These are phyloP conservation scores for Maccullochella peelii DNA, from an alignment of 2,113 vertebrate genomes.

Conservation along the genomic window DNA sequence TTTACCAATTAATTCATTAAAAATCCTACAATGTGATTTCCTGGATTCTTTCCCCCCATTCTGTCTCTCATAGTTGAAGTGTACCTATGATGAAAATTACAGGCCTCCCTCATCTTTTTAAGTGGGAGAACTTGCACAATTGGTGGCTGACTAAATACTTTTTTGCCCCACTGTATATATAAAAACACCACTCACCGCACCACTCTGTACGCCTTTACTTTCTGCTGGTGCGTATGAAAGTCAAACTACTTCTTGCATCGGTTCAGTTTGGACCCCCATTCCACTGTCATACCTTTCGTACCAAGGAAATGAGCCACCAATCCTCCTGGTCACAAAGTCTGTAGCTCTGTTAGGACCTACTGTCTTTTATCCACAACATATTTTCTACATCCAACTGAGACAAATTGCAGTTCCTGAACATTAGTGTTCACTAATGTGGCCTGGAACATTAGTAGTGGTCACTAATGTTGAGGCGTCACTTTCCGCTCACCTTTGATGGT, in stretches of 20 bases:
- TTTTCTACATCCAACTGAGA: neutral
- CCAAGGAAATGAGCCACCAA: neutral
- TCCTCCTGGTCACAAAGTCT: neutral
- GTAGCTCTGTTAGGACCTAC: neutral
- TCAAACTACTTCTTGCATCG: neutral
- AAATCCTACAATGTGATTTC: no score
- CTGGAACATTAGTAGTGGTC: neutral
- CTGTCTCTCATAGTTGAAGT: no score
- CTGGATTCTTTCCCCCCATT: no score
- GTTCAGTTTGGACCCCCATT: neutral
- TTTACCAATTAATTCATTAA: no score
- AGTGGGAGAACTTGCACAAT: no score
- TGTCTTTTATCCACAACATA: neutral
- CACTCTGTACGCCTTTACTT: neutral
- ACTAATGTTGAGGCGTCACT: neutral
- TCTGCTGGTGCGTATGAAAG: neutral
- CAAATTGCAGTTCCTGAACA: neutral
- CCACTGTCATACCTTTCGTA: neutral
- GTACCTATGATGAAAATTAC: no score
- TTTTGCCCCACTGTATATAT: no score
- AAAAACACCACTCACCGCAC: neutral
- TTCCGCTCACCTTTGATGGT: neutral
- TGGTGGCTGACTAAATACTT: no score
- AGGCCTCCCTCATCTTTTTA: no score
- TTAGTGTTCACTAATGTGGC: neutral